Conservation (phyloP, 1,140 invertebrate genomes). For the Anoplophora glabripennis region DNA sequence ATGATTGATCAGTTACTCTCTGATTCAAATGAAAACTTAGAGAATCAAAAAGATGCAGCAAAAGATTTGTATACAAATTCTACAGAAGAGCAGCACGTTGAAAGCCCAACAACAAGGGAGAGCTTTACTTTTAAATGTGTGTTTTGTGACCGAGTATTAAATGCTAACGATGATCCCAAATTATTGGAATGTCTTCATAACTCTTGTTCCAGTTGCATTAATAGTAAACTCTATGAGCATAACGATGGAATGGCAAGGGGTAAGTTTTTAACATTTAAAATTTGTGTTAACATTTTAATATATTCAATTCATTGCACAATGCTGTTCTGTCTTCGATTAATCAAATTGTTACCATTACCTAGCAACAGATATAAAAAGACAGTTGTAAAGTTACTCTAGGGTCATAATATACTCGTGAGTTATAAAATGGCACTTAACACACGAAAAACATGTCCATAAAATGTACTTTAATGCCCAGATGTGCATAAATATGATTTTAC, state of each 20-base stretch:
- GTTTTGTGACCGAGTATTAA: conserved; percentile 65
- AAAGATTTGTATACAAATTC: conserved; percentile 21
- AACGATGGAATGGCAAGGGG: conserved; percentile 45
- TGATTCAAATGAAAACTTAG: conserved; percentile 13
- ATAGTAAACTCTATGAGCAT: conserved; percentile 64
- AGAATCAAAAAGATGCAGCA: conserved; percentile 16
- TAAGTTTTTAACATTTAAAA: conserved; percentile 22
- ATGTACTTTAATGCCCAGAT: too few species aligned
- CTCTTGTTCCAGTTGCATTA: conserved; percentile 73
- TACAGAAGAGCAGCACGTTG: conserved; percentile 42
- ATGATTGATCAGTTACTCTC: conserved; percentile 17
- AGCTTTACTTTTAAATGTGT: conserved; percentile 59
- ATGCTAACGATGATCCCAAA: conserved; percentile 65
- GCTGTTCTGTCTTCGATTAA: too few species aligned
- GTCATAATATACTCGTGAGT: too few species aligned
- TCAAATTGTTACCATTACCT: conserved; percentile 3
- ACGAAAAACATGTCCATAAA: too few species aligned
- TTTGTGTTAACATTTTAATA: neutral
- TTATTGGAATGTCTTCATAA: conserved; percentile 84
- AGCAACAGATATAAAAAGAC: too few species aligned
- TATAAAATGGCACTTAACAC: too few species aligned
- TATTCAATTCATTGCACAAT: too few species aligned
- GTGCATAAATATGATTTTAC: too few species aligned
- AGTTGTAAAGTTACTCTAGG: too few species aligned
- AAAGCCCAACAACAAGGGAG: conserved; percentile 55